Base-by-base conservation (phyloP, 2,797 vertebrate genomes). In the Enteromius unitaeniatus region DNA sequence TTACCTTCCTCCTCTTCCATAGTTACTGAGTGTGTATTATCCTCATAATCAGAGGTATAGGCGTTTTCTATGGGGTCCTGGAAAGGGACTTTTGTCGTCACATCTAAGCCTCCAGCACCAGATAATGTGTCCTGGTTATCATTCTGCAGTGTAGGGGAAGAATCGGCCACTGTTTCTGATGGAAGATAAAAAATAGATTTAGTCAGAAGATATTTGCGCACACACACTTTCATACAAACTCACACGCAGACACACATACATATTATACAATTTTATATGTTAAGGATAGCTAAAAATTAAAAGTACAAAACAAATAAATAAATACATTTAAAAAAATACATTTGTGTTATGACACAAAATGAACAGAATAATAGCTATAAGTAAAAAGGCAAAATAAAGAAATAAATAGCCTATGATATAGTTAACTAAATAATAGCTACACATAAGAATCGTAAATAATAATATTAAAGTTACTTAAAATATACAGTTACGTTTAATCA, bases 111-210 rank as follows among this genome's bases (percentile, higher is more conserved):
- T 9, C 93, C 94, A 0, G 94, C 96, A 64, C 98, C 98, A 0
- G 98, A 99, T 1, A 95, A 92, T 79, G 96, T 94, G 87, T 99
- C 98, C 1, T 95, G 94, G 0, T 95, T 95, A 83, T 99, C 97
- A 0, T 95, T 96, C 89, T 95, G 95, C 84, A 95, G 87, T 0
- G 96, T 95, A 64, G 96, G 96, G 23, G 87, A 87, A 0, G 94
- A 91, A 62, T 95, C 95, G 78, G 91, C 93, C 0, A 91, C 92
- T 0, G 94, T 95, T 89, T 96, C 97, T 95, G 75, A 53, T 15
- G 31, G 6, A 73, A 69, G 62, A 53, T 26, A 80, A 40, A 75
- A 75, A 7, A 62, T 2, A 28, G 13, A 1, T 15, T 62, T 62
- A 6, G 23, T 62, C 58, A 62, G 55, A 58, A 23, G 3, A 58